These are phyloP conservation scores for Amphipoea oculea DNA, from an alignment of 2,888 invertebrate genomes.

Conservation along the genomic window DNA sequence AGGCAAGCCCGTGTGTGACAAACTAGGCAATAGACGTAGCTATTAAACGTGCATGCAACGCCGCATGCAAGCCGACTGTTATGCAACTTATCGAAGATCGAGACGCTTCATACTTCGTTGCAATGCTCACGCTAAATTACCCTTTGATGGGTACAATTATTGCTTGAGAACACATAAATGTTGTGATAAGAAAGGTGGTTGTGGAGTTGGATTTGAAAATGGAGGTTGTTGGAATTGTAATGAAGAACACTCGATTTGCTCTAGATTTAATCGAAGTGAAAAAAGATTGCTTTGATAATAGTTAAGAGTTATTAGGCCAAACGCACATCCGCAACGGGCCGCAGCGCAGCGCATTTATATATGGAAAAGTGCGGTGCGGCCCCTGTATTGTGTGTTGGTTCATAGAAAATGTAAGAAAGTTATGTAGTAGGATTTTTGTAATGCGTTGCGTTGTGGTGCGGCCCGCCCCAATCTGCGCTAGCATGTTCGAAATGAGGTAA, in stretches of 20 bases:
- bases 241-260: constrained; percentile 13
- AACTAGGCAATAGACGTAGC: constrained; percentile 73
- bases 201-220: constrained; percentile 23
- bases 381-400: background rate
- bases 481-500: no score
- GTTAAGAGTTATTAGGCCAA: background rate
- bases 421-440: background rate
- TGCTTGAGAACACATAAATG: constrained; percentile 61
- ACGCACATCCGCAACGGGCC: background rate
- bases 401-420: background rate
- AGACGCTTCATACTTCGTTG: constrained; percentile 71
- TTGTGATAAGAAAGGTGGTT: constrained; percentile 51
- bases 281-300: no score
- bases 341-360: background rate
- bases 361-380: background rate
- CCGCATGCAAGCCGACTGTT: constrained; percentile 81
- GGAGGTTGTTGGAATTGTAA: background rate
- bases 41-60: constrained; percentile 82
- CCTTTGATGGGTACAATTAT: constrained; percentile 71
- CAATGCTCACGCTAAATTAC: constrained; percentile 71
- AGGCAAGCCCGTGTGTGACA: constrained; percentile 63
- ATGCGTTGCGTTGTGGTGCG: background rate
- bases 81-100: constrained; percentile 80
- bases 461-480: background rate
- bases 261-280: background rate